phyloP scores from a whole-genome alignment of 2,797 vertebrate genomes.

The Chaunax sp. region DNA sequence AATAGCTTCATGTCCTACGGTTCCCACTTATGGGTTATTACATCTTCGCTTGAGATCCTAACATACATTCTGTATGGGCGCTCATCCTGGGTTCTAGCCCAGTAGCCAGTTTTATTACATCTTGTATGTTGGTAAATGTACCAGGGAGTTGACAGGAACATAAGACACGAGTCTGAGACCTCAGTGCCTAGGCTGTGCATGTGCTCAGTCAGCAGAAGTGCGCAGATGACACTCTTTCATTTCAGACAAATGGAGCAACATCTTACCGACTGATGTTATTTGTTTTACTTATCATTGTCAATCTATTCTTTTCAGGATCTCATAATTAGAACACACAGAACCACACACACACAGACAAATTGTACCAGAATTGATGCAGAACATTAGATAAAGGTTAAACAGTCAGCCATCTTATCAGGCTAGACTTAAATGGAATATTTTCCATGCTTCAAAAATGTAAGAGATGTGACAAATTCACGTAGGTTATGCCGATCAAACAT shows the following conservation, averaged over 20 bases:
- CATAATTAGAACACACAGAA: conserved; percentile 63
- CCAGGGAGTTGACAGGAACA: conserved; percentile 50
- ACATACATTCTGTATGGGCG: conserved; percentile 34
- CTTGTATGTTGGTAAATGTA: conserved; percentile 46
- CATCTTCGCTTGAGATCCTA: conserved; percentile 26
- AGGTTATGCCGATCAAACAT: conserved; percentile 57
- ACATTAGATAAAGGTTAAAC: conserved; percentile 76
- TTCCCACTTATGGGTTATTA: conserved; percentile 46
- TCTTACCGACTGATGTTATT: conserved; percentile 63
- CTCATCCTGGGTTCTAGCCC: conserved; percentile 23
- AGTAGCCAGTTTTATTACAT: conserved; percentile 30
- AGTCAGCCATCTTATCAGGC: conserved; percentile 63
- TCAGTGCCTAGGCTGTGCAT: conserved; percentile 43
- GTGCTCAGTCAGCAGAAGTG: conserved; percentile 71
- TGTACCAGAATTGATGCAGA: conserved; percentile 56
- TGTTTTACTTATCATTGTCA: conserved; percentile 66
- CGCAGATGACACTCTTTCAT: conserved; percentile 64
- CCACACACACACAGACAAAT: conserved; percentile 15
- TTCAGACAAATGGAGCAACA: conserved; percentile 64
- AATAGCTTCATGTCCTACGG: conserved; percentile 44
- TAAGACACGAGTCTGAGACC: conserved; percentile 48
- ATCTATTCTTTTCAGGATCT: conserved; percentile 62
- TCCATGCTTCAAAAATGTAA: conserved; percentile 40
- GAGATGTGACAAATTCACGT: conserved; percentile 39
- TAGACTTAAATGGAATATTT: conserved; percentile 64